Conservation (phyloP, 2,113 vertebrate species). For the Takifugu flavidus region DNA sequence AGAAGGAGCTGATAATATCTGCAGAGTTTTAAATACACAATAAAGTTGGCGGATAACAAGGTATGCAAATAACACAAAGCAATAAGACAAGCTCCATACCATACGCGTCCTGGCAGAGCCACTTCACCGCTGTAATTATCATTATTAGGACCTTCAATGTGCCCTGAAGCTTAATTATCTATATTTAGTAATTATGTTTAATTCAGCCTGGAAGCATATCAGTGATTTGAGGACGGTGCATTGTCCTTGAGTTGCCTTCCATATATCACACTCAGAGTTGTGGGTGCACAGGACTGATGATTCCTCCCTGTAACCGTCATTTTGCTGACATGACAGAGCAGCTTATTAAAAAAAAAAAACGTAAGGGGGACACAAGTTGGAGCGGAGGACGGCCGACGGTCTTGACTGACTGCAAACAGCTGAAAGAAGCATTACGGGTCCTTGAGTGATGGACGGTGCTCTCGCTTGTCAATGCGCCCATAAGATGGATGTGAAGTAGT, state of each 20-base stretch:
- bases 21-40: slow-evolving; percentile 33
- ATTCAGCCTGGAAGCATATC: slow-evolving; percentile 48
- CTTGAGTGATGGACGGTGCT: slow-evolving; percentile 29
- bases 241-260: slow-evolving; percentile 49
- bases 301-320: slow-evolving; percentile 25
- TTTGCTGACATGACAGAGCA: slow-evolving; percentile 56
- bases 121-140: slow-evolving; percentile 46
- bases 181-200: slow-evolving; percentile 48
- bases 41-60: slow-evolving; percentile 62
- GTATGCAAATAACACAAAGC: slow-evolving; percentile 54
- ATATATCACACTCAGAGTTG: slow-evolving; percentile 28
- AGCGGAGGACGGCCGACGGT: slow-evolving; percentile 40
- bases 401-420: slow-evolving; percentile 27
- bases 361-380: slow-evolving; percentile 40
- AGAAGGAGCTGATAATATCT: slow-evolving; percentile 57
- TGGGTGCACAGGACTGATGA: slow-evolving; percentile 20
- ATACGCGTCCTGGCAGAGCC: not conserved
- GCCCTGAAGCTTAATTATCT: slow-evolving; percentile 53
- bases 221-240: slow-evolving; percentile 28
- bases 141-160: slow-evolving; percentile 55
- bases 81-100: slow-evolving; percentile 37
- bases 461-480: slow-evolving; percentile 1
- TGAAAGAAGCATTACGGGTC: slow-evolving; percentile 16
- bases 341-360: slow-evolving; percentile 49
- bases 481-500: not conserved